These are phyloP conservation scores for Drosophila kuntzei DNA, from an alignment of 2,888 invertebrate genomes.

Conservation along the genomic window DNA sequence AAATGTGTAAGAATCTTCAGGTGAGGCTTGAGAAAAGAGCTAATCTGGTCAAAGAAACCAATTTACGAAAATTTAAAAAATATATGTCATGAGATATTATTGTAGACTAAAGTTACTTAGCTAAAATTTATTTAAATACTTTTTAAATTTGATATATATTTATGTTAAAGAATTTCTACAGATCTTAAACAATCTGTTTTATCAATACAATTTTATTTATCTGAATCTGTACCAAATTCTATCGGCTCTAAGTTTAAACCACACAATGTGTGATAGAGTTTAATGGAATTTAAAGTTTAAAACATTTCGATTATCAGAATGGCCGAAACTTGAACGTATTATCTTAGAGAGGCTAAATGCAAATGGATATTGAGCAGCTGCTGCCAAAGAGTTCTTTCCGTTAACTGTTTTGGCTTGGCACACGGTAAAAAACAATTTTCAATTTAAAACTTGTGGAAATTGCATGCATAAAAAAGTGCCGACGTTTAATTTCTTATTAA, in stretches of 20 bases:
- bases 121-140: background rate
- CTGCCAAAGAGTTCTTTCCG: constrained; percentile 19
- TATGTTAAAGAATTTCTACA: background rate
- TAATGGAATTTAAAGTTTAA: constrained; percentile 6
- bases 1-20: constrained; percentile 11
- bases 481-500: constrained; percentile 76
- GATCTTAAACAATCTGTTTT: background rate
- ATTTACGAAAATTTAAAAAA: background rate
- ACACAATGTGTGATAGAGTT: background rate
- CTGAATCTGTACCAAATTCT: background rate
- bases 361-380: constrained; percentile 38
- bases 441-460: constrained; percentile 63
- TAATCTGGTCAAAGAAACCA: background rate
- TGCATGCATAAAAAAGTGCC: constrained; percentile 62
- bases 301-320: constrained; percentile 27
- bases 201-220: background rate
- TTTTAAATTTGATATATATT: too few species aligned
- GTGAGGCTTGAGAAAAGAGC: background rate
- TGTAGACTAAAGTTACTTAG: background rate
- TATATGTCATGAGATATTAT: background rate
- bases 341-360: constrained; percentile 20
- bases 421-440: constrained; percentile 48
- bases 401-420: constrained; percentile 10
- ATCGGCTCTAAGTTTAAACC: background rate
- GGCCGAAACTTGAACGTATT: constrained; percentile 7